Base-by-base conservation (phyloP, 2,888 invertebrate genomes). In the Agrotis clavis region DNA sequence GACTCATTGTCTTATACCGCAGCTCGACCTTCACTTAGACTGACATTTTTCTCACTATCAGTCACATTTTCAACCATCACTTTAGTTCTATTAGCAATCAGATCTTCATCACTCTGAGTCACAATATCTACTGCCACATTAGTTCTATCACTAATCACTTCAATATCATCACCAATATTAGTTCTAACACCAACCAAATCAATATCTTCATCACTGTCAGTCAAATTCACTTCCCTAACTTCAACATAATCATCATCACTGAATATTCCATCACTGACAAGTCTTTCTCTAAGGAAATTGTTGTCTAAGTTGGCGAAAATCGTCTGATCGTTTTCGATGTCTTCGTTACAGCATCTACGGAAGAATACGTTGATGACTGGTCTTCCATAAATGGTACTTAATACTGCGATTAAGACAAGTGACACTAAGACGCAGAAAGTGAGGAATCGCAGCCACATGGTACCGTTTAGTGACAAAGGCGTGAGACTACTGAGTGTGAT, bases 321-420 rank as follows among this genome's bases (percentile, higher is more conserved):
- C 0, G 92, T 92, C 69, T 93, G 93, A 71, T 95, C 95, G 59
- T 95, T 95, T 75, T 95, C 95, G 0, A 94, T 94, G 47, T 93
- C 92, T 0, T 93, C 94, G 16, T 91, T 91, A 63, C 94, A 95
- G 75, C 95, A 94, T 19, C 93, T 89, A 30, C 91, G 91, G 72
- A 94, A 94, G 77, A 94, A 94, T 0, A 95, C 77, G 63, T 94
- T 91, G 0, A 92, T 85, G 0, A 92, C 94, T 1, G 95, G 95
- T 19, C 94, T 79, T 0, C 94, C 92, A 41, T 94, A 92, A 0
- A 95, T 92, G 47, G 93, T 92, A 74, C 92, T 93, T 4, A 94
- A 48, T 0, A 95, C 94, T 0, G 94, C 87, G 25, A 95, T 91
- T 6, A 95, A 80, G 0, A 95, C 89, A 0, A 95, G 69, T 3